Conservation (phyloP, 2,113 vertebrate genomes). For the Micromys minutus region DNA sequence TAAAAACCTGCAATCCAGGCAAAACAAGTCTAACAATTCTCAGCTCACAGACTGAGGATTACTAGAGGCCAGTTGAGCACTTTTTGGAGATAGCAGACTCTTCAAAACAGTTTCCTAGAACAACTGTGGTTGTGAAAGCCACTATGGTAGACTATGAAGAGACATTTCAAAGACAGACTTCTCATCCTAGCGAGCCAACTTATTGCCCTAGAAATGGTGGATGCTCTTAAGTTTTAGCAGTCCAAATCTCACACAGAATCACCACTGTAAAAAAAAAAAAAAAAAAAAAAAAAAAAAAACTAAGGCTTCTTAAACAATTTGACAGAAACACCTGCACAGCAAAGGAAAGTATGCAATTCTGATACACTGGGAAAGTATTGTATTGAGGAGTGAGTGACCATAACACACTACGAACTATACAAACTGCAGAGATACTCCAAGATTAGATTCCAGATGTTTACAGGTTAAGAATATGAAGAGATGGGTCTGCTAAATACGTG, state of each 20-base stretch:
- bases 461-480: not conserved
- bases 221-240: slow-evolving; percentile 31
- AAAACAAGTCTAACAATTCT: slow-evolving; percentile 38
- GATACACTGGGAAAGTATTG: not conserved
- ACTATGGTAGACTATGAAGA: not conserved
- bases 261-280: not conserved
- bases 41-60: slow-evolving; percentile 8
- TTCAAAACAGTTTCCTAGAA: slow-evolving; percentile 43
- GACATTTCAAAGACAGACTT: slow-evolving; percentile 35
- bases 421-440: not conserved
- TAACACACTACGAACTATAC: not conserved
- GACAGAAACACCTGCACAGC: too few species aligned
- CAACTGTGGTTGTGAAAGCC: not conserved
- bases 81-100: slow-evolving; percentile 5
- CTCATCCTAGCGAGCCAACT: slow-evolving; percentile 21
- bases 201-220: slow-evolving; percentile 2
- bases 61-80: not conserved
- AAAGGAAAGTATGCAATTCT: too few species aligned
- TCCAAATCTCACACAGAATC: slow-evolving; percentile 13
- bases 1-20: not conserved
- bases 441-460: not conserved
- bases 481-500: not conserved
- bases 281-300: not conserved
- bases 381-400: not conserved
- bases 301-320: not conserved